A percentile compares a stretch with the other conserved stretches of the same genome.
Evolutionary conservation across 2,888 invertebrate genomes (phyloP).

Genomic region (Chirona hameri): DNA sequence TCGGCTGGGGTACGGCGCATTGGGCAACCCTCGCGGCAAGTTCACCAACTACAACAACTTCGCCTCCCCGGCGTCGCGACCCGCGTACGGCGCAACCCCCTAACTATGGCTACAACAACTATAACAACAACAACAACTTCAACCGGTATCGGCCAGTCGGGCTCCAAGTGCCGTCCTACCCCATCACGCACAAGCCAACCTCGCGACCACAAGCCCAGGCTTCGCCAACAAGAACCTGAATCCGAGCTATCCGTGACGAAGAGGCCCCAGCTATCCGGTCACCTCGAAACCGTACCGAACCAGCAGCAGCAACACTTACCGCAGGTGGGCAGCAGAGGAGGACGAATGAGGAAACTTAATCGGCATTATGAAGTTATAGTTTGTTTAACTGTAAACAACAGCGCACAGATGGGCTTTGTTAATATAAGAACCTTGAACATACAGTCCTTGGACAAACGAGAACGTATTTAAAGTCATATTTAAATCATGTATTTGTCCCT

Average conservation of each 20-base stretch:
- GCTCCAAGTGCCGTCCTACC: slow-evolving; percentile 12
- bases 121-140: slow-evolving; percentile 7
- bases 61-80: background rate
- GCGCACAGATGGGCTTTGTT: too few relatives aligned
- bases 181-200: slow-evolving; percentile 29
- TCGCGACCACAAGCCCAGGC: background rate
- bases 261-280: background rate
- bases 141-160: background rate
- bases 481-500: too few relatives aligned
- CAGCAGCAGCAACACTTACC: background rate
- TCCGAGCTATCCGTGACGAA: slow-evolving; percentile 22
- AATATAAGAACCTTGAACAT: too few relatives aligned
- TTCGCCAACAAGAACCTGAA: background rate
- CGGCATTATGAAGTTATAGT: too few relatives aligned
- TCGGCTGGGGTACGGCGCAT: background rate
- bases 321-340: background rate
- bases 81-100: background rate
- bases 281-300: background rate
- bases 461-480: too few relatives aligned
- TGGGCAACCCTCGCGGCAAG: slow-evolving; percentile 22
- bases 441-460: too few relatives aligned
- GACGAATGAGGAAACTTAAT: too few relatives aligned
- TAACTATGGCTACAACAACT: slow-evolving; percentile 25
- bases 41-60: slow-evolving; percentile 25
- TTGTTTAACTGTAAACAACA: too few relatives aligned